Conservation (phyloP, 2,113 vertebrate species). For the Erythrocercus mccallii region DNA sequence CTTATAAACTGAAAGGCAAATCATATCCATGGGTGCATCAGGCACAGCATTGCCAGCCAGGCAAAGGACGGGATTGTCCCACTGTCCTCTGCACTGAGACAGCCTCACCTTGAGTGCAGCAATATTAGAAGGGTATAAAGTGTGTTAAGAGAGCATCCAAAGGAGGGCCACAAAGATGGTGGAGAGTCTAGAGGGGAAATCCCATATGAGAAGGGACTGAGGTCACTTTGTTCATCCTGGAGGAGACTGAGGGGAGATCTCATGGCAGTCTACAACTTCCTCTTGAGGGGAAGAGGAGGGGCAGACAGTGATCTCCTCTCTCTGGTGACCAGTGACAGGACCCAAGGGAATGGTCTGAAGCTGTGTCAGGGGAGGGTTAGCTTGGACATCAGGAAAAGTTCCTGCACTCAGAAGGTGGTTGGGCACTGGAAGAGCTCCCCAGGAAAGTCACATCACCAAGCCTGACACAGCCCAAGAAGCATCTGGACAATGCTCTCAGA, state of each 20-base stretch:
- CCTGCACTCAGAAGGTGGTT: neutral
- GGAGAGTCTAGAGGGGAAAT: neutral
- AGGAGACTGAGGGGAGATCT: neutral
- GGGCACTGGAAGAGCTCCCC: neutral
- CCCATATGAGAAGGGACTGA: neutral
- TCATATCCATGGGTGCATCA: neutral
- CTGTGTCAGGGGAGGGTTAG: accelerated
- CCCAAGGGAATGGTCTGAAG: accelerated
- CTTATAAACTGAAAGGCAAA: neutral
- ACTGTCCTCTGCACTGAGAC: neutral
- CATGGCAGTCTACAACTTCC: neutral
- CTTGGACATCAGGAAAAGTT: neutral
- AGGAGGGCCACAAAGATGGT: neutral
- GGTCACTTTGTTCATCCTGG: neutral
- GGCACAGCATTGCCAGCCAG: accelerated
- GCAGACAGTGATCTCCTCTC: neutral
- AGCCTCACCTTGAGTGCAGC: accelerated
- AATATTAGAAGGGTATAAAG: neutral
- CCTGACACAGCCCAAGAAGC: neutral
- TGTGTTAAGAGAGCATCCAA: no score
- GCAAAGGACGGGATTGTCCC: neutral
- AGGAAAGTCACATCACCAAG: neutral
- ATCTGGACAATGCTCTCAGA: neutral
- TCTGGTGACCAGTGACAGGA: neutral
- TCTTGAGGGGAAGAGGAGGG: neutral